phyloP scores from a whole-genome alignment of 2,797 vertebrate genomes.

The Huso huso region DNA sequence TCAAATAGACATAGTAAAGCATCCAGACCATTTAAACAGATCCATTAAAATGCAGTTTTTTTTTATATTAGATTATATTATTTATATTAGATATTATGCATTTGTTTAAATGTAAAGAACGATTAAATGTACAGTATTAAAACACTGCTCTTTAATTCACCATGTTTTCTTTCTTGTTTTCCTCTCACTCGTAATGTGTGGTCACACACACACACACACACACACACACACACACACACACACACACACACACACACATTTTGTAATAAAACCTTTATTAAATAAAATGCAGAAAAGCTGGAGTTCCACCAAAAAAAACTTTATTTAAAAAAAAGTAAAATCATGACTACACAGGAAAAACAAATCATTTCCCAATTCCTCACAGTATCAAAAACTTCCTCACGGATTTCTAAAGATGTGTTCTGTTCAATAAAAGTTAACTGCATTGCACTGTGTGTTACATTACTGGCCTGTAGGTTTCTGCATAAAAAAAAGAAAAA shows the following conservation, averaged over 20 bases:
- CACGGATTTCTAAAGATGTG: constrained; percentile 66
- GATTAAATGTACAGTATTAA: too few species aligned
- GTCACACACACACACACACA: too few species aligned
- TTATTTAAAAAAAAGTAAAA: constrained; percentile 71
- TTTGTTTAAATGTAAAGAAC: too few species aligned
- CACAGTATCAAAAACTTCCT: constrained; percentile 75
- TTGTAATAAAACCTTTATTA: too few species aligned
- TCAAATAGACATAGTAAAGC: not conserved
- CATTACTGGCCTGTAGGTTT: constrained; percentile 73
- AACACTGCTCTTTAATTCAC: too few species aligned
- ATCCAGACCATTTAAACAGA: not conserved
- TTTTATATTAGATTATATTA: too few species aligned
- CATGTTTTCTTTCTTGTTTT: too few species aligned
- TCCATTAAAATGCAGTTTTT: too few species aligned
- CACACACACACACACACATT: too few species aligned
- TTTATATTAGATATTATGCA: too few species aligned
- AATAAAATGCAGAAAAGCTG: not conserved
- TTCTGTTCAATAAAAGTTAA: constrained; percentile 74
- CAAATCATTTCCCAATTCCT: constrained; percentile 67
- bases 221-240: too few species aligned
- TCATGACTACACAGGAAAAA: constrained; percentile 69
- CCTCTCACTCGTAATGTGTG: too few species aligned
- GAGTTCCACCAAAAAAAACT: constrained; percentile 65
- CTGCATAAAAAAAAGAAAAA: constrained; percentile 64
- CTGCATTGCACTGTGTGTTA: constrained; percentile 77